Base-by-base conservation (phyloP, 2,113 vertebrate species). In the Phalacrocorax pelagicus region DNA sequence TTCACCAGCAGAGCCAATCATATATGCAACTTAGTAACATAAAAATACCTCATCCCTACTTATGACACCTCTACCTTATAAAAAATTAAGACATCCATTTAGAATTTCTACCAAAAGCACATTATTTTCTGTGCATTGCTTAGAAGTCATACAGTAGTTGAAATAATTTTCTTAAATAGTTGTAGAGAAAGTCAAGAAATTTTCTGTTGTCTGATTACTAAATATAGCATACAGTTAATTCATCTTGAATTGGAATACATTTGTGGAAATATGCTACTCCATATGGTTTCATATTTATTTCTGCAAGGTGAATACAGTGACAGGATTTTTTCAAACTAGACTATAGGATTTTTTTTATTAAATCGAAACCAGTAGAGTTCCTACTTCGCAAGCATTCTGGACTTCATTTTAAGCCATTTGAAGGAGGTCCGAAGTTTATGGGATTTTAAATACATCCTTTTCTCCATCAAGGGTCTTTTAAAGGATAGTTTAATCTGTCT, bases 231-330 rank as follows among this genome's bases (percentile, higher is more conserved):
- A 92, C 38, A 88, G 42, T 86, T 94, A 96, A 95, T 97, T 96
- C 75, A 97, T 97, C 94, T 90, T 94, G 71, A 97, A 93, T 91
- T 89, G 77, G 81, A 74, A 95, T 72, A 83, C 54, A 88, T 92
- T 88, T 90, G 57, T 94, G 86, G 92, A 94, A 95, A 95, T 95
- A 92, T 65, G 59, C 52, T 96, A 95, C 77, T 92, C 95, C 96
- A 96, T 96, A 96, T 96, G 95, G 92, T 97, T 96, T 98, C 88
- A 86, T 97, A 97, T 97, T 98, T 97, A 97, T 96, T 98, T 97
- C 96, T 95, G 94, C 97, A 97, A 97, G 96, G 96, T 95, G 95
- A 97, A 97, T 89, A 95, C 71, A 87, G 88, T 97, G 96, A 97
- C 42, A 46, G 96, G 88, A 92, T 67, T 92, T 93, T 95, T 94